Percentiles rank a stretch among this genome's conserved stretches.
phyloP scores from a whole-genome alignment of 2,888 invertebrate species.

The Julus scandinavius region DNA sequence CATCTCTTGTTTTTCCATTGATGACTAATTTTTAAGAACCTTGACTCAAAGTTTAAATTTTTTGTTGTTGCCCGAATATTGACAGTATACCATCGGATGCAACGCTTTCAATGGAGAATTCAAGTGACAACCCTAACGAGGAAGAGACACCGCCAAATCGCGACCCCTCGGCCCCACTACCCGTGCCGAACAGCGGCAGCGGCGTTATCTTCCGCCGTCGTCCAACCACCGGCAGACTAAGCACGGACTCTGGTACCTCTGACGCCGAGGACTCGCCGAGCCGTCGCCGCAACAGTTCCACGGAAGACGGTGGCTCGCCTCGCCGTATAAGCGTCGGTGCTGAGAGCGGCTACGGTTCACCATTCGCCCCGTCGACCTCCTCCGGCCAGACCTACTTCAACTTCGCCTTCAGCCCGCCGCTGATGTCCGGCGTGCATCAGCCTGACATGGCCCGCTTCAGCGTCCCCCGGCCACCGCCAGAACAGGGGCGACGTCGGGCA shows the following conservation, averaged over 20 bases:
- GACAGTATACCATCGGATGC: not conserved
- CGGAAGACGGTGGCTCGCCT: not conserved
- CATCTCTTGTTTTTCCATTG: too few species aligned
- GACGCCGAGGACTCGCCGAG: not conserved
- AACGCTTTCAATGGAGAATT: not conserved
- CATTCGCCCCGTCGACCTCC: not conserved
- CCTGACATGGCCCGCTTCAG: not conserved
- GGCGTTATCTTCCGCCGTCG: slow-evolving; percentile 21
- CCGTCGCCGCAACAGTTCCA: too few species aligned
- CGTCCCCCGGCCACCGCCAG: not conserved
- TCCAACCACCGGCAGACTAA: not conserved
- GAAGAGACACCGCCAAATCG: not conserved
- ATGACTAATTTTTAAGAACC: too few species aligned
- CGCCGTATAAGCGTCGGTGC: slow-evolving; percentile 24
- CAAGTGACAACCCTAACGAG: not conserved
- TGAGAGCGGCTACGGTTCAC: slow-evolving; percentile 52
- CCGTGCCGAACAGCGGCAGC: not conserved
- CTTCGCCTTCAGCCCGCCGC: not conserved
- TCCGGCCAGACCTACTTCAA: not conserved
- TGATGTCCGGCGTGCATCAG: not conserved
- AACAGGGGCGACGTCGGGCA: not conserved
- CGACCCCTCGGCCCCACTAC: not conserved
- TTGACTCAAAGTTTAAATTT: too few species aligned
- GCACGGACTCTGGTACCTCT: slow-evolving; percentile 45
- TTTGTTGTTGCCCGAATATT: not conserved